Conservation (phyloP, 2,113 vertebrate genomes). For the Thamnaconus septentrionalis region DNA sequence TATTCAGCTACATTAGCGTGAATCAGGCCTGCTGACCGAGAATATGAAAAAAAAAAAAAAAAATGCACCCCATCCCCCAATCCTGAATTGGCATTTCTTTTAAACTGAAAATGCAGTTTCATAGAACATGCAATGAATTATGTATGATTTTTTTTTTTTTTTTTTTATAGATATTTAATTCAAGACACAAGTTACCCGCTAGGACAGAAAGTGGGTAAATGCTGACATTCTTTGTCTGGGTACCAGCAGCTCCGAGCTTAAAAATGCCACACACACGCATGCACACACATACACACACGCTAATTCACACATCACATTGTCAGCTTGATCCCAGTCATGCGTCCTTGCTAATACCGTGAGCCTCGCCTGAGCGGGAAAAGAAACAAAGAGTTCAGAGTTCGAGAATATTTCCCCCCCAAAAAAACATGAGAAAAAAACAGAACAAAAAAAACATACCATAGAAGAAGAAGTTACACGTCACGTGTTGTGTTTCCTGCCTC, state of each 20-base stretch:
- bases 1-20: too few relatives aligned
- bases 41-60: too few relatives aligned
- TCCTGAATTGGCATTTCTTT: too few relatives aligned
- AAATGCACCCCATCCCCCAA: too few relatives aligned
- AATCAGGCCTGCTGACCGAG: too few relatives aligned
- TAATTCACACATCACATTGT: constrained; percentile 19
- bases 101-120: neutral
- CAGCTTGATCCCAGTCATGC: constrained; percentile 51
- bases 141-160: neutral
- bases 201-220: constrained; percentile 16
- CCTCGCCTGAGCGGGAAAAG: constrained; percentile 29
- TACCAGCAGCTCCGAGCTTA: constrained; percentile 9
- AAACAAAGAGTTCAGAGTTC: constrained; percentile 1
- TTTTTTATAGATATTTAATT: too few relatives aligned
- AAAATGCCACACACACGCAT: neutral
- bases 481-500: constrained; percentile 3
- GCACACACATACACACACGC: constrained; percentile 23
- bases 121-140: neutral
- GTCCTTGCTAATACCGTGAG: constrained; percentile 36
- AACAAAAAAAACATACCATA: constrained; percentile 1
- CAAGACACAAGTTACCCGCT: constrained; percentile 10
- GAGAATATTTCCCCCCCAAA: too few relatives aligned
- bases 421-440: constrained; percentile 9
- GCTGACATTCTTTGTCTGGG: constrained; percentile 8
- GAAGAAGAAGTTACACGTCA: too few relatives aligned